These are phyloP conservation scores for Panagrolaimus sp. DNA, from an alignment of 1,140 invertebrate genomes.

Conservation along the genomic window DNA sequence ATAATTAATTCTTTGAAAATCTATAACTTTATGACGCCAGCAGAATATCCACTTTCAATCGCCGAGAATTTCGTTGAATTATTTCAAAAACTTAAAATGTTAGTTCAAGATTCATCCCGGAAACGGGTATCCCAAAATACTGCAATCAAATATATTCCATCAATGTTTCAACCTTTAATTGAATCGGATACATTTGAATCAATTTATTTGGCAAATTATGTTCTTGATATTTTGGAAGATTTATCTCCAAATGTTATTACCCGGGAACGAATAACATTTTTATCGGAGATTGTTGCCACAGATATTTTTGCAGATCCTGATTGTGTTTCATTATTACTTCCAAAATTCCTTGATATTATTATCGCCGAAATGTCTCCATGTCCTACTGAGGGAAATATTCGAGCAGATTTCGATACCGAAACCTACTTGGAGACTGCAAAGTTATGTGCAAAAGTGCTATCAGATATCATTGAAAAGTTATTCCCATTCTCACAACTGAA, in stretches of 20 bases:
- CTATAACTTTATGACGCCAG: too few relatives aligned
- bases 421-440: constrained; percentile 27
- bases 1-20: too few relatives aligned
- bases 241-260: constrained; percentile 61
- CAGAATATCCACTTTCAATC: too few relatives aligned
- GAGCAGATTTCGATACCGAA: neutral
- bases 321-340: constrained; percentile 70
- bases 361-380: constrained; percentile 68
- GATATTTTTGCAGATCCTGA: constrained; percentile 64
- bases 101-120: too few relatives aligned
- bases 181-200: constrained; percentile 68
- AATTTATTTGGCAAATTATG: constrained; percentile 67
- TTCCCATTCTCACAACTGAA: constrained; percentile 59
- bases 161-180: constrained; percentile 73
- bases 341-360: constrained; percentile 69
- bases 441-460: constrained; percentile 70
- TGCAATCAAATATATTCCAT: constrained; percentile 79
- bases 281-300: constrained; percentile 76
- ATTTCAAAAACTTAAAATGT: too few relatives aligned
- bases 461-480: constrained; percentile 79
- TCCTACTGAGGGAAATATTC: constrained; percentile 34
- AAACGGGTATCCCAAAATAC: constrained; percentile 67
- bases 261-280: constrained; percentile 77
- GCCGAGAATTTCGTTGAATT: too few relatives aligned
- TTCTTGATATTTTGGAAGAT: constrained; percentile 24